Evolutionary conservation across 1,140 invertebrate species (phyloP).

Genomic region (Diprion similis): DNA sequence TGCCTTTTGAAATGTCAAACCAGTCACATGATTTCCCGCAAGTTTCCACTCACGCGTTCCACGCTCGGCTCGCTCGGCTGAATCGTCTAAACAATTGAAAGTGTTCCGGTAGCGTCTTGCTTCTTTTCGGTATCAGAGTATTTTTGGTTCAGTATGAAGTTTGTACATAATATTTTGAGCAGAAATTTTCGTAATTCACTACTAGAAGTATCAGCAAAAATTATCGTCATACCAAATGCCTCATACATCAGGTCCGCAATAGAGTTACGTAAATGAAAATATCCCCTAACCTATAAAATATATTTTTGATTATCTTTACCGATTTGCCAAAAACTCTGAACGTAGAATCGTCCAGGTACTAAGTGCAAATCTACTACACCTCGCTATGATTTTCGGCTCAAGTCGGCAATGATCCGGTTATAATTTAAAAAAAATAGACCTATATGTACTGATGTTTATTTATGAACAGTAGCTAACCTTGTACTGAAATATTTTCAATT

Average conservation of each 20-base stretch:
- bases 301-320: background rate
- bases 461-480: background rate
- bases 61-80: background rate
- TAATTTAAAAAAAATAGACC: slow-evolving; percentile 12
- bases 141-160: slow-evolving; percentile 40
- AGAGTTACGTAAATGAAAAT: slow-evolving; percentile 31
- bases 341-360: background rate
- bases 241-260: slow-evolving; percentile 48
- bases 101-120: background rate
- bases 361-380: too few relatives aligned
- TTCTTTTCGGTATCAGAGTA: background rate
- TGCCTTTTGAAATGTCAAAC: background rate
- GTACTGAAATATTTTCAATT: background rate
- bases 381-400: background rate
- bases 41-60: background rate
- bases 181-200: slow-evolving; percentile 37
- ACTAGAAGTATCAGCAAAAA: slow-evolving; percentile 39
- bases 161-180: slow-evolving; percentile 38
- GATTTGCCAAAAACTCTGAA: slow-evolving; percentile 1
- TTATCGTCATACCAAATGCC: slow-evolving; percentile 36
- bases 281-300: slow-evolving; percentile 23
- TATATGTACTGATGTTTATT: slow-evolving; percentile 4
- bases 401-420: background rate
- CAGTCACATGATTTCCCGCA: background rate
- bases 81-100: background rate